phyloP scores from a whole-genome alignment of 2,797 vertebrate genomes.

The Clamator glandarius region DNA sequence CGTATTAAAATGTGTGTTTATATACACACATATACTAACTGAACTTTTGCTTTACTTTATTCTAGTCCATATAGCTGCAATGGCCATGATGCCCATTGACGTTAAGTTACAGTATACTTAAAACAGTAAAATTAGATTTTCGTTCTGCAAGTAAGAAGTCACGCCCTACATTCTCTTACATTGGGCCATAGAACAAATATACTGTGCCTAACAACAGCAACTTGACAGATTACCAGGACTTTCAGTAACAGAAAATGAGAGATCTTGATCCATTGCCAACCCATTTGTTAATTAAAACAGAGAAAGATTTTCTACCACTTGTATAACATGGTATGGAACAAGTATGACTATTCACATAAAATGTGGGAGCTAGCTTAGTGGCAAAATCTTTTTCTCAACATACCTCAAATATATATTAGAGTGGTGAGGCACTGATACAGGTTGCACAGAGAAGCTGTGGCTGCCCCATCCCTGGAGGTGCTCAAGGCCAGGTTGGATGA shows the following conservation, averaged over 20 bases:
- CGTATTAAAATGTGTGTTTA: fast-evolving
- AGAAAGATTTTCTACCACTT: background rate
- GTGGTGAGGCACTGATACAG: too few relatives aligned
- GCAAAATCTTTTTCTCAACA: background rate
- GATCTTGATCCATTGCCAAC: background rate
- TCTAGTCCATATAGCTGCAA: background rate
- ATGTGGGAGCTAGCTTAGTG: background rate
- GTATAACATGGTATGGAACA: background rate
- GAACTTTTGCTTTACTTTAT: background rate
- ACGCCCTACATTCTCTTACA: background rate
- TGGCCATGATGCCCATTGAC: background rate
- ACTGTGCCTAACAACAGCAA: background rate
- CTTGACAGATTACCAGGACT: background rate
- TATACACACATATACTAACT: background rate
- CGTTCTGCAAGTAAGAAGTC: background rate
- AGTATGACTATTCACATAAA: background rate
- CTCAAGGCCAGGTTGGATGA: too few relatives aligned
- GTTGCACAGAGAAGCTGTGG: too few relatives aligned
- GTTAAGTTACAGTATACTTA: background rate
- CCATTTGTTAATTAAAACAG: background rate
- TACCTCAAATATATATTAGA: background rate
- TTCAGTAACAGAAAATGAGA: background rate
- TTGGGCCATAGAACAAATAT: background rate
- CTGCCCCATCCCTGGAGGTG: too few relatives aligned
- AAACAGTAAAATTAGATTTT: background rate